These are phyloP conservation scores for Trididemnum nubilum DNA, from an alignment of 23 tunicate species.

Conservation along the genomic window DNA sequence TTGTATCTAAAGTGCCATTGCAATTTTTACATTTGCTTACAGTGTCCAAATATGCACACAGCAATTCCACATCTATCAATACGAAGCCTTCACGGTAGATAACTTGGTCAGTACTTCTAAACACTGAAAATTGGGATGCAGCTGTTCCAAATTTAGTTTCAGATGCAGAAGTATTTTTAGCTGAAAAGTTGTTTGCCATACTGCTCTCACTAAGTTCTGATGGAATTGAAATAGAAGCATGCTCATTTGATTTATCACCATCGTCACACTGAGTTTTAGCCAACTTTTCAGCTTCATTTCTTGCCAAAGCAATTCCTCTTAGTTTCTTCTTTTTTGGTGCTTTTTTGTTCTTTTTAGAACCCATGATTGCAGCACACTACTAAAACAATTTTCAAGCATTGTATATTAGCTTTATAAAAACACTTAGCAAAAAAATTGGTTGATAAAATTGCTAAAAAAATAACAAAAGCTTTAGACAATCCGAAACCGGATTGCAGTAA, in stretches of 20 bases:
- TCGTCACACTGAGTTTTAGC: background rate
- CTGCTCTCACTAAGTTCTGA: background rate
- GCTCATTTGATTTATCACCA: background rate
- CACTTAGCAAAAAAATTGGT: background rate
- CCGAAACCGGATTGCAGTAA: no score
- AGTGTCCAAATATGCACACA: background rate
- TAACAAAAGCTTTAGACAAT: background rate
- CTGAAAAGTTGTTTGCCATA: background rate
- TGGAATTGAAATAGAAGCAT: background rate
- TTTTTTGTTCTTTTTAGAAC: background rate
- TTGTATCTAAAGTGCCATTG: background rate
- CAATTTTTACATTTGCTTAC: constrained; percentile 3
- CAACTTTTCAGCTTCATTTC: background rate
- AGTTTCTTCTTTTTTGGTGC: background rate
- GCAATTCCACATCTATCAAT: background rate
- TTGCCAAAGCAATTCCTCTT: background rate
- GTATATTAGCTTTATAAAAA: no score
- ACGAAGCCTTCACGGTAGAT: background rate
- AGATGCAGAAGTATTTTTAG: background rate
- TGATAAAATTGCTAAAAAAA: background rate
- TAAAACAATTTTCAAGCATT: background rate
- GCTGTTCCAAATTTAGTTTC: background rate
- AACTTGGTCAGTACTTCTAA: background rate
- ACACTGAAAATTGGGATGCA: background rate
- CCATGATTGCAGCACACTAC: background rate